Percentiles rank a stretch among this genome's conserved stretches.
Conservation (phyloP, 1,140 invertebrate species). For the Gryon sp. region DNA sequence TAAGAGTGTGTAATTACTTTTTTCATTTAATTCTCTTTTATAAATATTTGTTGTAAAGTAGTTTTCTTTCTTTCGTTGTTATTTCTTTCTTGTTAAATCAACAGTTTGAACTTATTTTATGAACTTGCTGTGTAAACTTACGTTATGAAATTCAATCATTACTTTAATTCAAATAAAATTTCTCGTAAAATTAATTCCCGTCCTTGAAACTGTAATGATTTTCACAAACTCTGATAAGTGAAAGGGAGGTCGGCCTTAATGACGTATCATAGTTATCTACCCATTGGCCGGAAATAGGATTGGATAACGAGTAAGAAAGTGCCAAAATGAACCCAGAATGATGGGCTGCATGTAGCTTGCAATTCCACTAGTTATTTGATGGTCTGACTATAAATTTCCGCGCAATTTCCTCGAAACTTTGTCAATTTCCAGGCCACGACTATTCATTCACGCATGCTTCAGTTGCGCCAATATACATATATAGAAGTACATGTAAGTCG, state of each 20-base stretch:
- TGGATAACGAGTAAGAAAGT: slow-evolving; percentile 60
- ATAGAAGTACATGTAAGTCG: slow-evolving; percentile 24
- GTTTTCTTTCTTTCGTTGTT: background rate
- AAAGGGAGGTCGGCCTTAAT: slow-evolving; percentile 12
- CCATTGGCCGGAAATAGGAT: slow-evolving; percentile 53
- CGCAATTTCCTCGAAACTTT: slow-evolving; percentile 71
- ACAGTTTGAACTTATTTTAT: too few relatives aligned
- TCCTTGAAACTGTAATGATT: too few relatives aligned
- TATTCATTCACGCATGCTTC: slow-evolving; percentile 58
- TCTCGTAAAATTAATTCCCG: too few relatives aligned
- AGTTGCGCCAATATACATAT: slow-evolving; percentile 14
- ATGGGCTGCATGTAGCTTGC: slow-evolving; percentile 30
- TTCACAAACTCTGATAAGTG: slow-evolving; percentile 9
- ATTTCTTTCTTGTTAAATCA: too few relatives aligned
- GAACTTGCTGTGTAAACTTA: too few relatives aligned
- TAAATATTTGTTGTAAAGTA: too few relatives aligned
- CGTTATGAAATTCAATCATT: too few relatives aligned
- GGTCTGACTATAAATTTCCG: slow-evolving; percentile 68
- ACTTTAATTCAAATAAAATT: too few relatives aligned
- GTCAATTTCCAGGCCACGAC: slow-evolving; percentile 68
- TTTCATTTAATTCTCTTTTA: too few relatives aligned
- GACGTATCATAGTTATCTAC: slow-evolving; percentile 32
- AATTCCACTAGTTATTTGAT: slow-evolving; percentile 59
- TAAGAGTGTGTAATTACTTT: too few relatives aligned
- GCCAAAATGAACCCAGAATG: slow-evolving; percentile 47